Percentiles rank a stretch among this genome's conserved stretches.
Evolutionary conservation across 2,113 vertebrate genomes (phyloP).

Genomic region (Nycticorax nycticorax): DNA sequence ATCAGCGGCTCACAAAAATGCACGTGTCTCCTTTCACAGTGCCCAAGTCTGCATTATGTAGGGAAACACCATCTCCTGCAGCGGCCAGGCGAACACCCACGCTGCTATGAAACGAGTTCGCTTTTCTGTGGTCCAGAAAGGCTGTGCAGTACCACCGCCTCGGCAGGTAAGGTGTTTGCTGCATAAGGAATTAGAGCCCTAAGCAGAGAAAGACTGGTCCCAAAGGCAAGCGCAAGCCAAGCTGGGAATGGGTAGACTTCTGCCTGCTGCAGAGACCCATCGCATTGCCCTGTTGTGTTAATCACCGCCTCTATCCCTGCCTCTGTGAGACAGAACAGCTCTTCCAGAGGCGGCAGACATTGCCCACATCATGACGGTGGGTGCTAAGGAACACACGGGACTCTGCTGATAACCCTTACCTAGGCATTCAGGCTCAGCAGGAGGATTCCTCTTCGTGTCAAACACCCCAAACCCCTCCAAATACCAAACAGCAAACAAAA

Average conservation of each 20-base stretch:
- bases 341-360: not conserved
- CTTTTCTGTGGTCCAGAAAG: not conserved
- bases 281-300: not conserved
- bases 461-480: not conserved
- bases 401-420: not conserved
- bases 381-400: not conserved
- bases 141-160: not conserved
- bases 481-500: not conserved
- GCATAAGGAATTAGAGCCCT: not conserved
- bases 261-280: not conserved
- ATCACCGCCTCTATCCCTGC: not conserved
- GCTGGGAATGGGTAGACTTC: not conserved
- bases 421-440: not conserved
- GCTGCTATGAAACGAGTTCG: not conserved
- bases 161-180: not conserved
- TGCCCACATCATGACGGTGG: not conserved
- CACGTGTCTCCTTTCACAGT: not conserved
- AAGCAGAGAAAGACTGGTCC: not conserved
- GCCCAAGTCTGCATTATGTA: not conserved
- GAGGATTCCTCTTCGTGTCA: not conserved
- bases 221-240: not conserved
- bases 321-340: not conserved
- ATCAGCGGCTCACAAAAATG: not conserved
- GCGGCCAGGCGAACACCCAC: not conserved
- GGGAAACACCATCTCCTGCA: not conserved